These are phyloP conservation scores for Leucophenga montana DNA, from an alignment of 2,888 invertebrate species.

Conservation along the genomic window DNA sequence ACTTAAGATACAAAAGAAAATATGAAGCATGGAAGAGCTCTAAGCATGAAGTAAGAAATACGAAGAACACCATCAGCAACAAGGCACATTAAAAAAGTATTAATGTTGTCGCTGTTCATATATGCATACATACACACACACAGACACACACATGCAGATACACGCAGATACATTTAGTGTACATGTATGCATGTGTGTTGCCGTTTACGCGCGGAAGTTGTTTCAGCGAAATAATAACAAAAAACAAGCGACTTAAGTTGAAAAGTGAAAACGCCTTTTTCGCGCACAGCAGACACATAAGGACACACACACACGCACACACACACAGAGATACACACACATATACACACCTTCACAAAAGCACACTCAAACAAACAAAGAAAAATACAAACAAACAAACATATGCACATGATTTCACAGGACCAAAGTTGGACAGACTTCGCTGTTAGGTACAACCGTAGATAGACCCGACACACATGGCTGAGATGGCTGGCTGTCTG, in stretches of 20 bases:
- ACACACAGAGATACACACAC: neutral
- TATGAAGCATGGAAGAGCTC: neutral
- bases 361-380: neutral
- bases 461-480: too few species aligned
- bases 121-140: too few species aligned
- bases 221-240: neutral
- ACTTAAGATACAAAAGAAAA: neutral
- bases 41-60: neutral
- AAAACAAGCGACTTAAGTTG: neutral
- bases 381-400: too few species aligned
- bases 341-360: neutral
- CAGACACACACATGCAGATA: neutral
- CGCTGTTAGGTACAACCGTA: too few species aligned
- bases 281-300: slow-evolving; percentile 3
- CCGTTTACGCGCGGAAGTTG: neutral
- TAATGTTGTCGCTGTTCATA: neutral
- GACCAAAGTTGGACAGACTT: too few species aligned
- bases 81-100: slow-evolving; percentile 6
- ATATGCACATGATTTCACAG: too few species aligned
- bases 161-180: neutral
- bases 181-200: neutral
- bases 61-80: neutral
- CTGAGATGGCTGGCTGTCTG: too few species aligned
- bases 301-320: neutral
- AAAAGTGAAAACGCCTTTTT: slow-evolving; percentile 10